phyloP scores from a whole-genome alignment of 2,888 invertebrate genomes.

The Rosalia funebris region DNA sequence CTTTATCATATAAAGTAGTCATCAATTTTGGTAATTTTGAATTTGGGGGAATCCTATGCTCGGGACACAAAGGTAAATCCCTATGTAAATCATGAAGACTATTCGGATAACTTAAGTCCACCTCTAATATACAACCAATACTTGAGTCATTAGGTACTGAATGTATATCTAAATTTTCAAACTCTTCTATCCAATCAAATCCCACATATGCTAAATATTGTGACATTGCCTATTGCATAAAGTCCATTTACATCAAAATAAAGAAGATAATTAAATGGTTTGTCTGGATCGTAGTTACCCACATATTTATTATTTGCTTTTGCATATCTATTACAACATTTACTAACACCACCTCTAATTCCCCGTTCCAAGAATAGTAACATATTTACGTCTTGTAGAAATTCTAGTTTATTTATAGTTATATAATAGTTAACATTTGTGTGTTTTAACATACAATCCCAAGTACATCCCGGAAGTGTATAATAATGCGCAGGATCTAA shows the following conservation, averaged over 20 bases:
- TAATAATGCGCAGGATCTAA: constrained; percentile 51
- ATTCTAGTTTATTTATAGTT: constrained; percentile 30
- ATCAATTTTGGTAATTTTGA: neutral
- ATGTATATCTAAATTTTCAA: constrained; percentile 6
- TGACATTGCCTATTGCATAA: constrained; percentile 4
- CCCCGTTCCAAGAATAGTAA: constrained; percentile 26
- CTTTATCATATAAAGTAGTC: neutral
- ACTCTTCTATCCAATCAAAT: constrained; percentile 10
- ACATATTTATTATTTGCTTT: constrained; percentile 43
- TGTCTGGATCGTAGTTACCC: constrained; percentile 42
- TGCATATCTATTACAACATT: neutral
- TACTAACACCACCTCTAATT: constrained; percentile 19
- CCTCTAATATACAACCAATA: neutral
- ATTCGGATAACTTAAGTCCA: neutral
- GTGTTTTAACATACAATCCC: constrained; percentile 18
- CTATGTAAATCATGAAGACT: neutral
- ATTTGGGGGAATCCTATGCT: neutral
- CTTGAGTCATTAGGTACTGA: neutral
- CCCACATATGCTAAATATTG: constrained; percentile 2
- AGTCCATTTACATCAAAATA: constrained; percentile 46
- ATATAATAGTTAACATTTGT: too few relatives aligned
- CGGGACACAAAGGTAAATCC: neutral
- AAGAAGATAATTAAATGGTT: constrained; percentile 44
- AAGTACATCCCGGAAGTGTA: constrained; percentile 35
- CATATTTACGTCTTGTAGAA: constrained; percentile 28